Conservation (phyloP, 2,113 vertebrate genomes). For the Hydrochoerus hydrochaeris region DNA sequence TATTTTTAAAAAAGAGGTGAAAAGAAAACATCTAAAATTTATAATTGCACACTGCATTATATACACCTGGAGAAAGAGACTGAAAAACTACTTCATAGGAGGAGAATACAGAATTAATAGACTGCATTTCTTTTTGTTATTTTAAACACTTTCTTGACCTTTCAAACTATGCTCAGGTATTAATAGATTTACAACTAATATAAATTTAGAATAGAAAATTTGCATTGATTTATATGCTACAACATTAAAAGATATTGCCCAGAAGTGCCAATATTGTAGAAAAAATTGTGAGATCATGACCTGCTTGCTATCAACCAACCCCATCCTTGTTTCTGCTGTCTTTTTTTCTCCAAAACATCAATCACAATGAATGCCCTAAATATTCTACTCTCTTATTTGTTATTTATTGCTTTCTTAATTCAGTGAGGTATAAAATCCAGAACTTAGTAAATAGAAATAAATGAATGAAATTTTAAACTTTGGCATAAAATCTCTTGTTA, state of each 20-base stretch:
- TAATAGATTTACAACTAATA: slow-evolving; percentile 18
- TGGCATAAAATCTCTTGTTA: background rate
- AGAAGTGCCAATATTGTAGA: background rate
- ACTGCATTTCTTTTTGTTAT: background rate
- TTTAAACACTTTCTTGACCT: slow-evolving; percentile 11
- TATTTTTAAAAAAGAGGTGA: background rate
- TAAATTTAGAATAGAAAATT: background rate
- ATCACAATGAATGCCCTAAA: background rate
- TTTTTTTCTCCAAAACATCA: background rate
- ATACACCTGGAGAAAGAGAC: background rate
- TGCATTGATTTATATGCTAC: background rate
- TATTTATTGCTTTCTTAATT: background rate
- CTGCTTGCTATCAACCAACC: background rate
- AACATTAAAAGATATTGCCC: background rate
- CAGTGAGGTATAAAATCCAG: background rate
- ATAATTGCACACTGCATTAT: background rate
- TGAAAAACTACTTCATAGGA: background rate
- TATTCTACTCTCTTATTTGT: background rate
- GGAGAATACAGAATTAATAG: background rate
- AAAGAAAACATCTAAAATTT: background rate
- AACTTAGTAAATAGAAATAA: background rate
- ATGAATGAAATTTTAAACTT: background rate
- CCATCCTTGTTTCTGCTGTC: background rate
- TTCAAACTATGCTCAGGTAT: background rate
- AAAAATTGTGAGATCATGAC: background rate